Evolutionary conservation across 2,888 invertebrate species (phyloP).

Genomic region (Epistrophe grossulariae): DNA sequence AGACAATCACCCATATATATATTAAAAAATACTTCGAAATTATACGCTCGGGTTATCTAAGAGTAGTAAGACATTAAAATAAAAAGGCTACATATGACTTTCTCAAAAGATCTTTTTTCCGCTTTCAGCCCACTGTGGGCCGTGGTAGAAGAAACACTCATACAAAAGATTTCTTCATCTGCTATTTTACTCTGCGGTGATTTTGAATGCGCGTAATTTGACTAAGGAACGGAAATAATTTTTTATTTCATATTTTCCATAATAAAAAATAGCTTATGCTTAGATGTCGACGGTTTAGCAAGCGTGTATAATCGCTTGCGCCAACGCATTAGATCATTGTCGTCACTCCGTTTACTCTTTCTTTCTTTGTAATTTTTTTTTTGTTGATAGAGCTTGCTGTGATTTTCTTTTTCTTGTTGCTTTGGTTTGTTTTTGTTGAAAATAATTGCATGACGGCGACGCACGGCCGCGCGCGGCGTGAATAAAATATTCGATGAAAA

Average conservation of each 20-base stretch:
- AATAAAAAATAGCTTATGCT: conserved; percentile 52
- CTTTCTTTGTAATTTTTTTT: conserved; percentile 20
- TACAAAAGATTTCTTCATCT: conserved; percentile 51
- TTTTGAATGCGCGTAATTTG: conserved; percentile 66
- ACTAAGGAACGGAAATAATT: conserved; percentile 64
- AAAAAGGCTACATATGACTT: too few species aligned
- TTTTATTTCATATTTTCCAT: conserved; percentile 33
- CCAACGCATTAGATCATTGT: conserved; percentile 69
- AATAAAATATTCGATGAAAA: conserved; percentile 23
- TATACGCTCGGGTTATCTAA: too few species aligned
- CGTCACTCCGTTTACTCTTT: conserved; percentile 39
- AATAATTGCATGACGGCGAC: conserved; percentile 39
- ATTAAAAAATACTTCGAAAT: too few species aligned
- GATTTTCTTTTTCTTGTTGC: conserved; percentile 45
- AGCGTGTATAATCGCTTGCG: conserved; percentile 70
- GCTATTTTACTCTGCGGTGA: conserved; percentile 49
- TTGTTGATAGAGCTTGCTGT: not conserved
- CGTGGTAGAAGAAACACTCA: conserved; percentile 22
- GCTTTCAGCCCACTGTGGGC: too few species aligned
- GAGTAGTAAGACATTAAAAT: too few species aligned
- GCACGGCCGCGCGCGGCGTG: not conserved
- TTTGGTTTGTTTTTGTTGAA: conserved; percentile 17
- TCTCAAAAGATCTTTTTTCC: too few species aligned
- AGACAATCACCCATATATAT: too few species aligned
- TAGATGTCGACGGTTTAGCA: conserved; percentile 60